Evolutionary conservation across 1,140 invertebrate species (phyloP), one percentile per base, ranked within the genome.

Genomic region (Heliothis subflexa): DNA sequence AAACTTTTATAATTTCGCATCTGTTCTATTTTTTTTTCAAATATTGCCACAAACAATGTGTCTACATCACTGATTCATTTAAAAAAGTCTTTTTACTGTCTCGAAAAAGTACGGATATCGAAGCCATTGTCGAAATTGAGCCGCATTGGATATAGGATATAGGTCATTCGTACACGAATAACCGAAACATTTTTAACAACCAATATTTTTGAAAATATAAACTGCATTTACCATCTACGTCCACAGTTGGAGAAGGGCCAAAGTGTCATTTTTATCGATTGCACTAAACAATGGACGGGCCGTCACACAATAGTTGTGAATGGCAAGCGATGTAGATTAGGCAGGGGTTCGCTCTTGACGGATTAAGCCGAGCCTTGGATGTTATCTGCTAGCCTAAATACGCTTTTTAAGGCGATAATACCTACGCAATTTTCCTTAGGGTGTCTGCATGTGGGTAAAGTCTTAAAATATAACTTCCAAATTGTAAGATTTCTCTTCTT

Each of bases 311-410:
- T 90, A 90, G 88, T 90, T 89, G 78, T 88, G 88, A 91, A 89
- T 84, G 87, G 86, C 86, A 87, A 83, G 85, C 85, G 91, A 93
- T 93, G 80, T 88, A 93, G 91, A 93, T 93, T 93, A 92, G 89
- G 86, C 90, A 91, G 88, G 89, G 85, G 85, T 83, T 78, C 86
- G 84, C 80, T 78, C 83, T 77, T 40, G 49, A 68, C 49, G 57
- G 73, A 75, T 75, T 75, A 75, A 33, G 49, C 47, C 66, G 25
- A 64, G 59, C 57, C 73, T 75, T 40, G 74, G 62, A 77, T 77
- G 50, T 77, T 77, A 77, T 77, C 74, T 47, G 59, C 59, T 61
- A 66, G 62, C 49, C 74, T 77, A 77, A 75, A 75, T 75, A 75
- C 45, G 33, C 49, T 54, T 77, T 77, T 77, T 33, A 55, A 45